These are phyloP conservation scores for Sylvia borin DNA, from an alignment of 2,797 vertebrate genomes.

Conservation along the genomic window DNA sequence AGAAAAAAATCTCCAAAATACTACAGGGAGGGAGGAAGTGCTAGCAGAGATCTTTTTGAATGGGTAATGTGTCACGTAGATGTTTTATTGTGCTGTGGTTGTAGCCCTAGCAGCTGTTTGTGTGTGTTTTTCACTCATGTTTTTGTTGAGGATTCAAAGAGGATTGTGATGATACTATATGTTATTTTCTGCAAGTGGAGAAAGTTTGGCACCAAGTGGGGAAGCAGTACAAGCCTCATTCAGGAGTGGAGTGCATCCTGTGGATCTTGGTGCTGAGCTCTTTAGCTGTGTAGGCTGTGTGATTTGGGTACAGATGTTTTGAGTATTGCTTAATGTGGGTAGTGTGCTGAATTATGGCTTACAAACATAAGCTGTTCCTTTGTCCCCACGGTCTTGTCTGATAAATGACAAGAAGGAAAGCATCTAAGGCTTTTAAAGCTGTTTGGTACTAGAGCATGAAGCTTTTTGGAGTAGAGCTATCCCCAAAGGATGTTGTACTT, in stretches of 20 bases:
- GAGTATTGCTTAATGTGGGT: accelerated
- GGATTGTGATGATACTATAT: neutral
- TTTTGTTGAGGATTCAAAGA: neutral
- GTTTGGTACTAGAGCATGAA: neutral
- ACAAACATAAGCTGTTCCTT: neutral
- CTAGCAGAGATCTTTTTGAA: neutral
- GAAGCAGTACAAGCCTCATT: neutral
- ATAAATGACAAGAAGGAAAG: neutral
- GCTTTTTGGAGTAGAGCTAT: neutral
- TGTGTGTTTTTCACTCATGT: accelerated
- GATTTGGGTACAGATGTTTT: neutral
- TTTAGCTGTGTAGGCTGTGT: neutral
- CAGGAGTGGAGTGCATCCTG: neutral
- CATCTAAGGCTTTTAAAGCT: neutral
- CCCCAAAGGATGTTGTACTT: neutral
- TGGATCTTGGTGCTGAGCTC: neutral
- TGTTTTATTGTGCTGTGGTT: neutral
- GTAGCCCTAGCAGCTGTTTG: neutral
- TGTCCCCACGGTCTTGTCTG: neutral
- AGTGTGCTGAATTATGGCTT: neutral
- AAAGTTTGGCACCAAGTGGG: neutral
- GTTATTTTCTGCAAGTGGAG: neutral
- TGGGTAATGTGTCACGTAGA: neutral
- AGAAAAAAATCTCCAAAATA: neutral
- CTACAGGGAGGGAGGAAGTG: neutral